Conservation (phyloP, 2,797 vertebrate species). For the Enteromius viviparus region DNA sequence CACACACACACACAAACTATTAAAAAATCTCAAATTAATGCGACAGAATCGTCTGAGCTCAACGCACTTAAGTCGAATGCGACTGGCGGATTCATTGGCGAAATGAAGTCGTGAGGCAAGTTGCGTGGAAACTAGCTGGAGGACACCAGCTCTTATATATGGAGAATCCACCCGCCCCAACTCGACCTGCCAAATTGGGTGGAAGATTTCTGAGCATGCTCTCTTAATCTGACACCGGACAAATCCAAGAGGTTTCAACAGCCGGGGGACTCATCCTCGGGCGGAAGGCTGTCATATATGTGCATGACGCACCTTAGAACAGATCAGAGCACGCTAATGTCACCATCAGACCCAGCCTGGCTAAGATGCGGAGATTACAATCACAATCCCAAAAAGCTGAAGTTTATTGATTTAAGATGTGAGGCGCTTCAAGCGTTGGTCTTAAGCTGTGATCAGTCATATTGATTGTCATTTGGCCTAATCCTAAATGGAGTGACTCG, state of each 20-base stretch:
- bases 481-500: constrained; percentile 55
- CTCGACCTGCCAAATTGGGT: constrained; percentile 79
- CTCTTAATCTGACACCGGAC: constrained; percentile 88
- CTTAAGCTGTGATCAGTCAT: constrained; percentile 74
- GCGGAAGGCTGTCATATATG: constrained; percentile 46
- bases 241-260: constrained; percentile 84
- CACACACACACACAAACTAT: not conserved
- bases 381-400: constrained; percentile 43
- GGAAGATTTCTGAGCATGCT: constrained; percentile 89
- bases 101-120: constrained; percentile 11
- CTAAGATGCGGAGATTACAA: constrained; percentile 41
- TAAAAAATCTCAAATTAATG: not conserved
- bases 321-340: constrained; percentile 22
- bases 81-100: not conserved
- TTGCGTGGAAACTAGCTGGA: constrained; percentile 59
- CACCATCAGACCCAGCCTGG: constrained; percentile 12
- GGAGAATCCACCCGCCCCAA: constrained; percentile 64
- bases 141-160: constrained; percentile 78
- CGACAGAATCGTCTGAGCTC: not conserved
- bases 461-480: constrained; percentile 78
- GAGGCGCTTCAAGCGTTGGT: constrained; percentile 61
- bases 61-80: constrained; percentile 30
- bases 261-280: constrained; percentile 63
- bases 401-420: constrained; percentile 61
- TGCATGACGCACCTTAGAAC: constrained; percentile 40